A percentile compares a stretch with the other conserved stretches of the same genome.
These are phyloP conservation scores for Zaprionus ornatus DNA, from an alignment of 1,140 invertebrate species.

Conservation along the genomic window DNA sequence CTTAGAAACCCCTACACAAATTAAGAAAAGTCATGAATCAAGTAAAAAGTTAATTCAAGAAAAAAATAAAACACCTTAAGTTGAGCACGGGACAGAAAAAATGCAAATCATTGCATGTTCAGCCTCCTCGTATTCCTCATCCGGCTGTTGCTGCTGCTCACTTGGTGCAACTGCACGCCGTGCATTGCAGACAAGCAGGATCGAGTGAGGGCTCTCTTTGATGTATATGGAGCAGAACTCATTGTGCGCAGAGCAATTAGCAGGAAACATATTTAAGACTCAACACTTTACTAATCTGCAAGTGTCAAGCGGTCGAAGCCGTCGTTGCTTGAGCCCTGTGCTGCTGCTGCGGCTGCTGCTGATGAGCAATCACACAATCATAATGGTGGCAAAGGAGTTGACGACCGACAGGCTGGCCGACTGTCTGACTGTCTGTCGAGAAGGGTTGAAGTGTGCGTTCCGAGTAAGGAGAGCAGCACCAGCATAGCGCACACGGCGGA, in stretches of 20 bases:
- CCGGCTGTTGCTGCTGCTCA: background rate
- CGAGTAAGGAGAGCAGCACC: conserved; percentile 53
- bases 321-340: conserved; percentile 26
- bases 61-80: conserved; percentile 40
- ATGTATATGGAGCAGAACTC: conserved; percentile 74
- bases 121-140: background rate
- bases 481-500: conserved; percentile 60
- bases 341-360: conserved; percentile 24
- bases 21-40: conserved; percentile 78
- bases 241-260: conserved; percentile 73
- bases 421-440: conserved; percentile 6
- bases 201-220: background rate
- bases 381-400: conserved; percentile 66
- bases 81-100: conserved; percentile 47
- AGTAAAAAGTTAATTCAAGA: conserved; percentile 76
- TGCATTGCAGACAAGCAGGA: conserved; percentile 19
- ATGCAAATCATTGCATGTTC: conserved; percentile 73
- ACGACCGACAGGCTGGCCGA: conserved; percentile 46
- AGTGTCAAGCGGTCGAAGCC: conserved; percentile 70
- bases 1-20: conserved; percentile 47
- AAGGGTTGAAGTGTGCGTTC: conserved; percentile 78
- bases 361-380: conserved; percentile 29
- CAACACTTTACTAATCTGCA: conserved; percentile 81
- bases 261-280: conserved; percentile 70
- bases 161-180: conserved; percentile 32